Base-by-base conservation (phyloP, 2,888 invertebrate genomes). In the Drosophila dives region DNA sequence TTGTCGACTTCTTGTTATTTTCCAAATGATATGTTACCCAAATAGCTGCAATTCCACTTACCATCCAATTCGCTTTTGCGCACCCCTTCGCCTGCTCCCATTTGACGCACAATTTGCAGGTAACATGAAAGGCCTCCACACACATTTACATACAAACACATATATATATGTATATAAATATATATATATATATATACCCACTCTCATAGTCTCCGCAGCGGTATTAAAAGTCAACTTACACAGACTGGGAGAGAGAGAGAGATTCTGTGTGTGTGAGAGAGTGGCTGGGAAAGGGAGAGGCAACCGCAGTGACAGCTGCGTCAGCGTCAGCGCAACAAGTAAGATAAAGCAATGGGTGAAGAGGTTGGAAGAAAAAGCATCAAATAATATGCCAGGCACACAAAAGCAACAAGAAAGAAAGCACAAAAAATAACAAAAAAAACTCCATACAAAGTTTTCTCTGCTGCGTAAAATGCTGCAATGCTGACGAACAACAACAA, bases 381-480 rank as follows among this genome's bases (percentile, higher is more conserved):
- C 68, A 59, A 72, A 77, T 67, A 83, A 83, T 74, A 71, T 78
- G 69, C 42, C 73, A 81, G 75, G 69, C 66, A 71, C 59, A 77
- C 40, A 40, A 63, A 53, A 49, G 33, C 12, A 64, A 45, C 56
- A 63, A 42, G 66, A 75, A 79, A 64, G 67, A 63, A 72, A 72
- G 69, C 29, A 29, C 0, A 29, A 29, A 29, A 29, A 29, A 29
- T 26, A 29, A 29, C 29, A 5, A 71, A 70, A 72, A 58, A 61
- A 69, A 68, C 66, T 55, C 48, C 10, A 60, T 64, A 55, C 29
- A 55, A 65, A 36, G 29, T 42, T 63, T 67, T 59, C 23, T 45
- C 45, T 86, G 82, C 77, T 79, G 83, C 75, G 78, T 86, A 85
- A 90, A 90, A 83, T 89, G 89, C 89, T 89, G 89, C 89, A 89